Conservation (phyloP, 2,797 vertebrate species). For the Manis crassicaudata region DNA sequence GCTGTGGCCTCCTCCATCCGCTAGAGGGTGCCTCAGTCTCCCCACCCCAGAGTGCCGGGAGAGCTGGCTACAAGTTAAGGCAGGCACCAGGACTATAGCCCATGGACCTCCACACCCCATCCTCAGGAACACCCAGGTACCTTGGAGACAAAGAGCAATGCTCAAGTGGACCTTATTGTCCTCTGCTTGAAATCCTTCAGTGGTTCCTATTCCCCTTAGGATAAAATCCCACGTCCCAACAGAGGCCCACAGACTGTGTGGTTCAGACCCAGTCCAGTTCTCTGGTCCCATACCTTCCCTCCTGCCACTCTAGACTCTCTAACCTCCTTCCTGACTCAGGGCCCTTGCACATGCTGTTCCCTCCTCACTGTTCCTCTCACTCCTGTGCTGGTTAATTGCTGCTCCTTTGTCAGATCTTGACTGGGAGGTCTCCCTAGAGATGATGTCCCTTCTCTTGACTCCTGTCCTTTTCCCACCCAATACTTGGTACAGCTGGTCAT, state of each 20-base stretch:
- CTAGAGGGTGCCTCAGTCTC: background rate
- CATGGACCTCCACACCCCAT: background rate
- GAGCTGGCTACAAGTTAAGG: background rate
- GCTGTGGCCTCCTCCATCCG: background rate
- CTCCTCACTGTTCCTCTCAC: background rate
- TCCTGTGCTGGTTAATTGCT: background rate
- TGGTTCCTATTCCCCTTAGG: background rate
- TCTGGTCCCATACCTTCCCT: background rate
- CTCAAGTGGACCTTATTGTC: fast-evolving
- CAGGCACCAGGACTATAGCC: background rate
- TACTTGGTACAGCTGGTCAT: background rate
- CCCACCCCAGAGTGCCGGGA: background rate
- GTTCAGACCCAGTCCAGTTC: background rate
- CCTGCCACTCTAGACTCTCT: background rate
- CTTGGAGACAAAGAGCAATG: background rate
- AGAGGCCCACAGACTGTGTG: background rate
- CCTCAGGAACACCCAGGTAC: background rate
- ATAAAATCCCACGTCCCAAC: background rate
- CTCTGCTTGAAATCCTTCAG: background rate
- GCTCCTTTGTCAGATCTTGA: background rate
- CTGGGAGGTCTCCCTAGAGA: background rate
- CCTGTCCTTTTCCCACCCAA: background rate
- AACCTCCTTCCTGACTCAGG: background rate
- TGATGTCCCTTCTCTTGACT: too few relatives aligned
- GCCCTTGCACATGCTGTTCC: background rate